Base-by-base conservation (phyloP, 2,888 invertebrate species). In the Megamerina dolium region DNA sequence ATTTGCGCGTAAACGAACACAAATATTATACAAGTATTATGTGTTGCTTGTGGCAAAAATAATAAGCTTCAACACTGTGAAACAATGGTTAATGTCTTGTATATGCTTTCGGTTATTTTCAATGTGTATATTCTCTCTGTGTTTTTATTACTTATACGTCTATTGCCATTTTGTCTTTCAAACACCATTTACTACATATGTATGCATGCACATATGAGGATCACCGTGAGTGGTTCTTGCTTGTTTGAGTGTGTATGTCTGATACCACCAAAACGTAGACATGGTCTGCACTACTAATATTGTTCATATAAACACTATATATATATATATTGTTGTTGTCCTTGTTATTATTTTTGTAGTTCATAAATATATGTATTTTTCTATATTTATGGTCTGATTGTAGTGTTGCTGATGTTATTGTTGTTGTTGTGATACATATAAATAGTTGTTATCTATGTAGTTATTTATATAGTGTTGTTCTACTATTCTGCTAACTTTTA, bases 31-130 rank as follows among this genome's bases (percentile, higher is more conserved):
- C 14, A 21, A 41, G 40, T 40, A 43, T 40, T 43, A 43, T 48
- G 48, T 43, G 45, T 48, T 31, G 43, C 48, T 43, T 43, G 42
- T 23, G 40, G 45, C 43, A 20, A 23, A 27, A 39, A 19, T 31
- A 43, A 38, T 27, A 23, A 37, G 34, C 41, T 37, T 27, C 34
- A 23, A 39, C 46, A 42, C 30, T 39, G 23, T 38, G 35, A 44
- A 35, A 43, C n/a, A n/a, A n/a, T n/a, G n/a, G n/a, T n/a, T n/a
- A n/a, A n/a, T n/a, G n/a, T n/a, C n/a, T n/a, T n/a, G n/a, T n/a
- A n/a, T n/a, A n/a, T n/a, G n/a, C n/a, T n/a, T n/a, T n/a, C n/a
- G n/a, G n/a, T n/a, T n/a, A n/a, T n/a, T n/a, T n/a, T n/a, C n/a
- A n/a, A n/a, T n/a, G n/a, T n/a, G n/a, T n/a, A n/a, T n/a, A n/a